Base-by-base conservation (phyloP, 2,797 vertebrate species). In the Melanogrammus aeglefinus region DNA sequence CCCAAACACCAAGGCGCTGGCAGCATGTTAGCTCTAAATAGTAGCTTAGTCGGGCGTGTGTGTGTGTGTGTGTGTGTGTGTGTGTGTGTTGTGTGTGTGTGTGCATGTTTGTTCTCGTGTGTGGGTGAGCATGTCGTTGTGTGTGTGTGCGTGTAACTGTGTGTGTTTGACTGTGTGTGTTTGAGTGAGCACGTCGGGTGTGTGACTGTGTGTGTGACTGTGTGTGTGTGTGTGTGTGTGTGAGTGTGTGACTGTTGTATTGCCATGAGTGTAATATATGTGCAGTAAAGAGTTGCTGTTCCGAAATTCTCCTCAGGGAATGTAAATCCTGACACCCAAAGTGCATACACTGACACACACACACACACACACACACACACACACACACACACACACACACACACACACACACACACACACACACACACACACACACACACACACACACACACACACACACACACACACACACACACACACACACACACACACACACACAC, bases 281-380 rank as follows among this genome's bases (percentile, higher is more conserved):
- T 80, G 87, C 84, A 86, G 84, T 87, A 90, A 89, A 92, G 87
- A 83, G 81, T 77, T 86, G 81, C 86, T 87, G 84, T 81, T 74
- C 83, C 77, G 80, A 79, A 88, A 86, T 85, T 87, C 80, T 92
- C 89, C 89, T 84, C 1, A 31, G 88, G 91, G 92, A 92, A 18
- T 72, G 79, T 83, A 39, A 85, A 84, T 87, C 83, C 75, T 80
- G 51, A 81, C 80, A 87, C 79, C 78, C 39, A 82, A 72, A 31
- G 73, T 89, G 81, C 76, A 73, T 76, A 70, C 73, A 79, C 75
- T 78, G 39, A 31, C 29, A 31, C 29, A 31, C 29, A 31, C 29
- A 31, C n/a, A n/a, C n/a, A n/a, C n/a, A n/a, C n/a, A n/a, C n/a
- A n/a, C n/a, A n/a, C n/a, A n/a, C n/a, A n/a, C n/a, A n/a, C n/a